These are phyloP conservation scores for Antitype chi DNA, from an alignment of 2,888 invertebrate species.

Conservation along the genomic window DNA sequence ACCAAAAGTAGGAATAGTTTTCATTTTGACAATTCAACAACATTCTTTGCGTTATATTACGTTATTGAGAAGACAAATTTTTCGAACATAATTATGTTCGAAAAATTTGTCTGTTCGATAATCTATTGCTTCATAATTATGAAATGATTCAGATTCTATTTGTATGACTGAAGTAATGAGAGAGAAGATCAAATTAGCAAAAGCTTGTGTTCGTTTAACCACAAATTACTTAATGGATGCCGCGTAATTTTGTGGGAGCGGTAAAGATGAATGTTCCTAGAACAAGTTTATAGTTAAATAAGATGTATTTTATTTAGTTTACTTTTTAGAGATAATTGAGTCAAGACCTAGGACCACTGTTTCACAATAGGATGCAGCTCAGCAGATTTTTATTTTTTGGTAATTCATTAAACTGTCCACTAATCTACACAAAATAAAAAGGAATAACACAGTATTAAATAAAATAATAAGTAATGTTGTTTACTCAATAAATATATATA, in stretches of 20 bases:
- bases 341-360: neutral
- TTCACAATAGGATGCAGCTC: neutral
- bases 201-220: conserved; percentile 23
- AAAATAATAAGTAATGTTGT: neutral
- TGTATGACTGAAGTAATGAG: no score
- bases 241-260: conserved; percentile 23
- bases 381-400: neutral
- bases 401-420: neutral
- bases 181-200: conserved; percentile 31
- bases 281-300: neutral
- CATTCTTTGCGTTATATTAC: no score
- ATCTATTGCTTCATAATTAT: no score
- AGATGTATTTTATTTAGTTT: neutral
- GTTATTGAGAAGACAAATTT: no score
- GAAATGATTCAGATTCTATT: no score
- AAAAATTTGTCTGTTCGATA: no score
- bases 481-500: neutral
- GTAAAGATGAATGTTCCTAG: neutral
- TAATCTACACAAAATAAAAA: neutral
- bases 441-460: neutral
- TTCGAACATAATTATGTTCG: no score
- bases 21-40: no score
- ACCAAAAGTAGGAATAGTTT: no score
- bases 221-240: conserved; percentile 47
- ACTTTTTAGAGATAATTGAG: neutral